Evolutionary conservation across 2,113 vertebrate genomes (phyloP), one percentile per base, ranked within the genome.

Genomic region (Lanius ludovicianus): DNA sequence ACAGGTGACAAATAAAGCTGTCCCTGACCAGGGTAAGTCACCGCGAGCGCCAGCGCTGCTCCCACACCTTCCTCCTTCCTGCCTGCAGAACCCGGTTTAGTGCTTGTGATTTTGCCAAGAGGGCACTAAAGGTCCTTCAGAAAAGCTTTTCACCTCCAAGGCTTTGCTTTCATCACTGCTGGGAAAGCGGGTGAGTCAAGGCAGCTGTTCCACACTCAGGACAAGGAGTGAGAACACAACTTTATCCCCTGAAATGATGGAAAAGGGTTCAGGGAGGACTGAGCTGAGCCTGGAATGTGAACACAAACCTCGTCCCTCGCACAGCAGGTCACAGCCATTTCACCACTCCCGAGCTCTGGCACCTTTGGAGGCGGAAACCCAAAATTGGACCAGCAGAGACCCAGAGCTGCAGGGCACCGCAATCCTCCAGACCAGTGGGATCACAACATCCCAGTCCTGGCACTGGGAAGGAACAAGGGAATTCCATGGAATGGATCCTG

Each of bases 21-120:
- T 28, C 27, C 52, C 3, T 1, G 80, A 1, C 1, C 0, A 2
- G 46, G 42, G 4, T 0, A 3, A 9, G 49, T 0, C 44, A 18
- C 50, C 1, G 11, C 1, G 2, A 56, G 70, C 2, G 8, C 9
- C 4, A 19, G 63, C 67, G 1, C 46, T 13, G 47, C 69, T 28
- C 30, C 50, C 55, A 7, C 64, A 17, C 22, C 52, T 50, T 8
- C 13, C 76, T 13, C 64, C 42, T 4, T 11, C 63, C 41, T 0
- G 5, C 44, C 74, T 4, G 7, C 2, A 60, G 67, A 3, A n/a
- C 7, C 39, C 1, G 1, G 10, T 21, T 49, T 30, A 27, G 22
- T 9, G 1, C n/a, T 30, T 1, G 35, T 0, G 11, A 6, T 63
- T 76, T 24, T 35, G 78, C 35, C 12, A 59, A 68, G 74, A 37